Evolutionary conservation across 2,797 vertebrate species (phyloP).

Genomic region (Phalloptychus januarius): DNA sequence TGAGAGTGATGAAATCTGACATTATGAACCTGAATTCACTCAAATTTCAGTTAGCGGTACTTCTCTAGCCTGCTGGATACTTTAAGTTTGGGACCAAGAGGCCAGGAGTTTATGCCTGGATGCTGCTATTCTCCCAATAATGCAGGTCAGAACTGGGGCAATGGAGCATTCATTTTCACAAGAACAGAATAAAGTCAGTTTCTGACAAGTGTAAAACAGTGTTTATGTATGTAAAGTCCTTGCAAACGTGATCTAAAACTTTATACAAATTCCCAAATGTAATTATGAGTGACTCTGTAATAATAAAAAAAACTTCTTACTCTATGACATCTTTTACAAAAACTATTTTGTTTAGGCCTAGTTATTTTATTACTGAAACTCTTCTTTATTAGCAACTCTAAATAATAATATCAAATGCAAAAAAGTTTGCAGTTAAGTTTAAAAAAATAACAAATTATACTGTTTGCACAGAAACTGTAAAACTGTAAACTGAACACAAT

Average conservation of each 20-base stretch:
- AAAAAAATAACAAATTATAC: conserved; percentile 5
- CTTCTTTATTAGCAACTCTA: neutral
- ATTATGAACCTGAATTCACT: neutral
- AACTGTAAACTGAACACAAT: neutral
- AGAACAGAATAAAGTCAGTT: neutral
- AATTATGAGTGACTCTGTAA: neutral
- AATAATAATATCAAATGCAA: conserved; percentile 4
- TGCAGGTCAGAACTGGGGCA: neutral
- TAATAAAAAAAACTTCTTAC: neutral
- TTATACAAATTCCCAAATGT: neutral
- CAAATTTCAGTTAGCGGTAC: neutral
- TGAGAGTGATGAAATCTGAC: neutral
- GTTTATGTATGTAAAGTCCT: neutral
- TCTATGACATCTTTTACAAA: neutral
- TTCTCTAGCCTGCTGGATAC: neutral
- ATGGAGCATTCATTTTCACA: neutral
- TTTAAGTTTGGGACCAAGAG: neutral
- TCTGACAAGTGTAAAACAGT: neutral
- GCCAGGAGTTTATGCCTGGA: neutral
- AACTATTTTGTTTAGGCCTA: neutral
- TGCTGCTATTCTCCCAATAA: neutral
- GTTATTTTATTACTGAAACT: neutral
- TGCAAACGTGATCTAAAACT: neutral
- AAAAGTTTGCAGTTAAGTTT: conserved; percentile 2
- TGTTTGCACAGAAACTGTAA: neutral